Evolutionary conservation across 2,797 vertebrate species (phyloP), one percentile per base, ranked within the genome.

Genomic region (Smutsia gigantea): DNA sequence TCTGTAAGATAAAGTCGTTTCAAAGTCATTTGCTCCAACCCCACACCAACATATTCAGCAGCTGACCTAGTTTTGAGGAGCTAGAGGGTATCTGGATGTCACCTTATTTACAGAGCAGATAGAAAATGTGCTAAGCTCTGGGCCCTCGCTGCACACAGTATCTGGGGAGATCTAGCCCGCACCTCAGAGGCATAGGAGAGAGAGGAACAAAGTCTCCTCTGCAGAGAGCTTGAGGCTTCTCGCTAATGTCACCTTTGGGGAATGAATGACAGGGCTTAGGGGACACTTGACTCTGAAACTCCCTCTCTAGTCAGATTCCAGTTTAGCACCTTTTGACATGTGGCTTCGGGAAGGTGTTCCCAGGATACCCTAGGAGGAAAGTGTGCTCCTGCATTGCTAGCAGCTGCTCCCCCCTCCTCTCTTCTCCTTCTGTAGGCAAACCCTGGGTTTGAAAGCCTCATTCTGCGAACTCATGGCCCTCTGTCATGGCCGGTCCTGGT

Each of bases 41-140:
- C 94, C 61, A 51, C 71, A 85, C 96, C 96, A 93, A n/a, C 77
- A 18, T 74, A 69, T 77, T 89, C 96, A 93, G 91, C 37, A 49
- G 83, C 94, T 97, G 97, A 94, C 97, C 97, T 87, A 97, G 95
- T 97, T 97, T 96, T 91, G 86, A 96, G 69, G 89, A 97, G 81
- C 95, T 57, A 37, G 95, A 95, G 94, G 96, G 68, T 87, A 87
- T 94, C 61, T 97, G 89, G 86, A 95, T 94, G 96, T 90, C 96
- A 78, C 94, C 93, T 87, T 96, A 90, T 96, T 97, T 97, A 96
- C 46, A 34, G 83, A 96, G 94, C 4, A 7, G 82, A 55, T 63
- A 72, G 93, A 72, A 96, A 94, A 91, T 31, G 75, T 2, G 0
- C 74, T 55, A 31, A 91, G 96, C 95, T 89, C 68, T 61, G 34